Evolutionary conservation across 2,113 vertebrate species (phyloP).

Genomic region (Leptosomus discolor): DNA sequence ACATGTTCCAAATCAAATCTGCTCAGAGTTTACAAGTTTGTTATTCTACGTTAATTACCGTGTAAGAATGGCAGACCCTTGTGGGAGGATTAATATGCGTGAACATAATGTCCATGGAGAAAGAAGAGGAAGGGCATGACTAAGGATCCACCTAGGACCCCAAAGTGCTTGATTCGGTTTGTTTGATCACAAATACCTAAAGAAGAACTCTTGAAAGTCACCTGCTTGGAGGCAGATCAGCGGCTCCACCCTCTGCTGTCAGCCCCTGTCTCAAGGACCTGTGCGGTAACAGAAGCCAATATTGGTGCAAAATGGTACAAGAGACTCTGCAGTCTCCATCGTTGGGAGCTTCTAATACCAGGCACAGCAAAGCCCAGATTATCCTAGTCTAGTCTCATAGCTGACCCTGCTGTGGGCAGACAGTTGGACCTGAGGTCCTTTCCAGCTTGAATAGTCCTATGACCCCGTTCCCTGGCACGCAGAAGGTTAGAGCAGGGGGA

Average conservation of each 20-base stretch:
- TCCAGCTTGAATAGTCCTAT: too few species aligned
- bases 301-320: not conserved
- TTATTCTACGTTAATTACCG: conserved; percentile 49
- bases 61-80: conserved; percentile 32
- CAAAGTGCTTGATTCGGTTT: not conserved
- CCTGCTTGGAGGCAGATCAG: not conserved
- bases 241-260: not conserved
- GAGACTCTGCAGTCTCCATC: accelerated
- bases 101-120: not conserved
- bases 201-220: not conserved
- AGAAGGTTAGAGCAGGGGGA: not conserved
- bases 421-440: not conserved
- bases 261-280: not conserved
- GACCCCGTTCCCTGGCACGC: not conserved
- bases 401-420: not conserved
- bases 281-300: not conserved
- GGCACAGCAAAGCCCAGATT: not conserved
- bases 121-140: not conserved
- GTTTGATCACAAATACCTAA: not conserved
- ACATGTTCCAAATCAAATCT: conserved; percentile 57
- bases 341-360: accelerated
- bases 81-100: not conserved
- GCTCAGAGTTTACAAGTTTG: conserved; percentile 59
- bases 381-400: not conserved
- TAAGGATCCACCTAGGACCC: not conserved